Conservation (phyloP, 2,797 vertebrate species). For the Antrozous pallidus region DNA sequence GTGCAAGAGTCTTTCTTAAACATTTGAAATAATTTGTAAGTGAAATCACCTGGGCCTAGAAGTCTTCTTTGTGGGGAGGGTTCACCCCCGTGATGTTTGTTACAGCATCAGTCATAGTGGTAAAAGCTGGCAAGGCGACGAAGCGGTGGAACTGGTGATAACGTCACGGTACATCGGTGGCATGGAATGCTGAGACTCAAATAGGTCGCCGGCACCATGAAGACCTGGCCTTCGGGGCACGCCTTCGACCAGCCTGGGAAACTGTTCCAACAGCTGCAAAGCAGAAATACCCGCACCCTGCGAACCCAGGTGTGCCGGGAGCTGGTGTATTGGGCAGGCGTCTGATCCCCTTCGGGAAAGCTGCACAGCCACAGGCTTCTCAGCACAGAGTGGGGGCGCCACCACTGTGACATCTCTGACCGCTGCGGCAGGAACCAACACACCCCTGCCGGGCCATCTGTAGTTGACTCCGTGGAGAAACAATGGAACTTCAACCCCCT, state of each 20-base stretch:
- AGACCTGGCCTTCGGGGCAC: background rate
- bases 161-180: fast-evolving
- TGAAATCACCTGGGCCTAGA: background rate
- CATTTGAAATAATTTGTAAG: background rate
- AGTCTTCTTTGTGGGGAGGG: background rate
- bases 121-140: background rate
- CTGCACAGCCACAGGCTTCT: background rate
- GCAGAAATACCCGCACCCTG: background rate
- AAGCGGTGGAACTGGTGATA: fast-evolving
- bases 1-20: background rate
- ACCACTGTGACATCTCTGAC: fast-evolving
- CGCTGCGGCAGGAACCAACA: background rate
- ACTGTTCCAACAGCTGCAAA: background rate
- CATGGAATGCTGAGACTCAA: background rate
- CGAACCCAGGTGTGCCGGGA: background rate
- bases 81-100: too few relatives aligned
- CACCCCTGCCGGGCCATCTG: background rate
- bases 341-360: background rate
- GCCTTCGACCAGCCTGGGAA: background rate
- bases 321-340: fast-evolving
- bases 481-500: background rate
- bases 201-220: background rate
- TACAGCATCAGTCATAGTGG: too few relatives aligned
- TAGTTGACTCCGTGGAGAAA: background rate
- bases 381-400: background rate